Conservation (phyloP, 2,888 invertebrate species). For the Odontothrips loti region DNA sequence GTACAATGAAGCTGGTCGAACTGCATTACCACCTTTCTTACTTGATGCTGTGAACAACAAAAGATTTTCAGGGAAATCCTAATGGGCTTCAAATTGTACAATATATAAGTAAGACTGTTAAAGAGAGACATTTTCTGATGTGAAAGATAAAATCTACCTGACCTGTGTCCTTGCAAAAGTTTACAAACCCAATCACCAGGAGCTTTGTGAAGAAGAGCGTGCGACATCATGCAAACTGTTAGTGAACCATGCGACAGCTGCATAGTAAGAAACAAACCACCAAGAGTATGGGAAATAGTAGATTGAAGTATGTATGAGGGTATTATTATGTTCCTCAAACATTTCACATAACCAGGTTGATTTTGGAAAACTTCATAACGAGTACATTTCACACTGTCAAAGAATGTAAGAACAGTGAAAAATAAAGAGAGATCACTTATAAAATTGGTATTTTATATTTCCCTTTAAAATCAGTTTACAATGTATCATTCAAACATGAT, state of each 20-base stretch:
- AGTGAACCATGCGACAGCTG: neutral
- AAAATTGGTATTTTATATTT: neutral
- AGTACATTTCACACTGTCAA: too few relatives aligned
- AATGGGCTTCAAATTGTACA: neutral
- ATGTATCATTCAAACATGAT: neutral
- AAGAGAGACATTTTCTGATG: neutral
- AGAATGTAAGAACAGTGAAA: neutral
- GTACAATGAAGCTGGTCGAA: slow-evolving; percentile 53
- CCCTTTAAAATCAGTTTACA: neutral
- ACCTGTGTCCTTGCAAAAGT: neutral
- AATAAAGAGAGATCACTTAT: neutral
- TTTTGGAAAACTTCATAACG: too few relatives aligned
- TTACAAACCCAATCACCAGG: neutral
- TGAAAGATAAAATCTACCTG: neutral
- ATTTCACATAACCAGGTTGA: too few relatives aligned
- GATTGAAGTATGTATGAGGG: neutral
- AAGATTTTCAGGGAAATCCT: neutral
- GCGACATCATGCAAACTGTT: slow-evolving; percentile 12
- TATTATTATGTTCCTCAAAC: too few relatives aligned
- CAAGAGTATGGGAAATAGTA: neutral
- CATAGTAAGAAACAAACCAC: slow-evolving; percentile 7
- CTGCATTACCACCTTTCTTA: slow-evolving; percentile 16
- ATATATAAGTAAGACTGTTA: slow-evolving; percentile 23
- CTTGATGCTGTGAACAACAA: neutral
- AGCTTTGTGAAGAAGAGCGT: neutral